A percentile compares a stretch with the other conserved stretches of the same genome.
Conservation (phyloP, 2,113 vertebrate genomes). For the Pseudorasbora parva region DNA sequence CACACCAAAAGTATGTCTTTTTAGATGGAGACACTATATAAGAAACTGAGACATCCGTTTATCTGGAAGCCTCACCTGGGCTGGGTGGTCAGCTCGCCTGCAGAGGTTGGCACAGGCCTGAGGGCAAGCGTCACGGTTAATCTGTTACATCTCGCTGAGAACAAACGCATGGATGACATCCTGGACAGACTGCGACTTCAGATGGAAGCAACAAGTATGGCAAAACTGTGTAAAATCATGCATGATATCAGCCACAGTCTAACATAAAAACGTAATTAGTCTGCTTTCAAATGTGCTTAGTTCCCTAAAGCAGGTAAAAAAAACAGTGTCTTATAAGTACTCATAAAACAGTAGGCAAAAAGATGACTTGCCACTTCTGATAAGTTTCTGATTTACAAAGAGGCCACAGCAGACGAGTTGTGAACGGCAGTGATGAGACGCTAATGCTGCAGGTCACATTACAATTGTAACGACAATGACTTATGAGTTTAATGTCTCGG, state of each 20-base stretch:
- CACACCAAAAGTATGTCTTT: neutral
- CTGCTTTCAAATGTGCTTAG: neutral
- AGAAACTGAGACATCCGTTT: conserved; percentile 65
- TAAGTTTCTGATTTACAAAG: too few species aligned
- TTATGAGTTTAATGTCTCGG: too few species aligned
- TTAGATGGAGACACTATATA: conserved; percentile 69
- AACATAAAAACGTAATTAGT: neutral
- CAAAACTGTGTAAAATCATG: neutral
- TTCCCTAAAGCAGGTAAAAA: neutral
- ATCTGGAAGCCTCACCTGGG: conserved; percentile 75
- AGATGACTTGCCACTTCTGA: too few species aligned
- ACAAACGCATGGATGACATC: conserved; percentile 64
- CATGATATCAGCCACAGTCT: neutral
- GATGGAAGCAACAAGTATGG: conserved; percentile 66
- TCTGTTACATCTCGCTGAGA: conserved; percentile 64
- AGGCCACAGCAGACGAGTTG: neutral
- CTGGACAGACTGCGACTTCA: conserved; percentile 70
- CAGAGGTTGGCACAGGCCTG: conserved; percentile 75
- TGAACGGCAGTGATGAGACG: neutral
- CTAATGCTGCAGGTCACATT: neutral
- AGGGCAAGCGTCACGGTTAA: conserved; percentile 63
- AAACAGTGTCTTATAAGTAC: neutral
- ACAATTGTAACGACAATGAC: too few species aligned
- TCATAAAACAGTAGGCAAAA: too few species aligned
- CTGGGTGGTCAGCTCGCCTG: conserved; percentile 75